phyloP scores from a whole-genome alignment of 2,797 vertebrate genomes.

The Mus spretus region DNA sequence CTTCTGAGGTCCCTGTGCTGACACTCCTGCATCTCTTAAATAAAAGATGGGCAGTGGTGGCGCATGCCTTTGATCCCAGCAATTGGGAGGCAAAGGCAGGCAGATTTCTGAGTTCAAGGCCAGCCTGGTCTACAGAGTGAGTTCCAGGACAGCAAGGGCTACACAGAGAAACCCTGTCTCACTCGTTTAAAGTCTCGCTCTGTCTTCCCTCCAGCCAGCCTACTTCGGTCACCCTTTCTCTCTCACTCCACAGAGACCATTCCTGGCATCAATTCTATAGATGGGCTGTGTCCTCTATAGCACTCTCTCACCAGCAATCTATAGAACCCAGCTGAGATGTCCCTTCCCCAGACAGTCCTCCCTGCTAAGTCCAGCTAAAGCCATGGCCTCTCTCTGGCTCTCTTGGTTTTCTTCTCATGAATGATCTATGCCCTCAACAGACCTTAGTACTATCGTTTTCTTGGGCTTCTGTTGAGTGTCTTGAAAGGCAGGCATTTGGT shows the following conservation, averaged over 20 bases:
- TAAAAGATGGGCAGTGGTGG: too few relatives aligned
- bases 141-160: too few relatives aligned
- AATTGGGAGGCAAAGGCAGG: too few relatives aligned
- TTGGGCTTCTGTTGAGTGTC: background rate
- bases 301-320: background rate
- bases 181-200: background rate
- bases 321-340: background rate
- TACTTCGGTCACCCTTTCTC: background rate
- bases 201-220: background rate
- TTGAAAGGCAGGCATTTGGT: background rate
- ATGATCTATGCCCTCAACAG: background rate
- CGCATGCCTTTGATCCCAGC: too few relatives aligned
- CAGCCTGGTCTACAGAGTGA: too few relatives aligned
- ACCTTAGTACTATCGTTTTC: background rate
- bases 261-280: background rate
- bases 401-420: background rate
- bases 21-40: background rate
- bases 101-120: too few relatives aligned
- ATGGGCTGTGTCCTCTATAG: background rate
- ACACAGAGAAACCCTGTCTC: too few relatives aligned
- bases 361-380: background rate
- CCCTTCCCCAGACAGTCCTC: background rate
- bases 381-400: background rate
- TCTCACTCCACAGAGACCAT: background rate
- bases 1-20: accelerated